Conservation (phyloP, 2,113 vertebrate genomes). For the Puffinus mauretanicus region DNA sequence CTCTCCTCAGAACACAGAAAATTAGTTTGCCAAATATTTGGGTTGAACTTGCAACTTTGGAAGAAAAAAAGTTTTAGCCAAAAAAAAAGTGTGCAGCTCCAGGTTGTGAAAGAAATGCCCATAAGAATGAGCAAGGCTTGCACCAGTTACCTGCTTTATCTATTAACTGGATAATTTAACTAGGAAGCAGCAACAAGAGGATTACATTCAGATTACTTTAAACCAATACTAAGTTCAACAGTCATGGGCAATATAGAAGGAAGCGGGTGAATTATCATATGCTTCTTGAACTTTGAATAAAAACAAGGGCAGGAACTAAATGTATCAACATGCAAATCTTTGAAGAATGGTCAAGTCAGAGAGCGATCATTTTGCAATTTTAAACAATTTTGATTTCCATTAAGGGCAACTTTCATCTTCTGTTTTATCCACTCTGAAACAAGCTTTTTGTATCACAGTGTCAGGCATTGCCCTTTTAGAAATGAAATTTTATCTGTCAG, state of each 20-base stretch:
- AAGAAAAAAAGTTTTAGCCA: not conserved
- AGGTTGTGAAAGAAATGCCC: not conserved
- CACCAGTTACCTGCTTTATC: not conserved
- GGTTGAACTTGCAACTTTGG: not conserved
- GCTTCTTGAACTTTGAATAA: not conserved
- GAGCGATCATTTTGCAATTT: not conserved
- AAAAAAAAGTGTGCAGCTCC: not conserved
- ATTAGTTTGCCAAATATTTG: not conserved
- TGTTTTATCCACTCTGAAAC: not conserved
- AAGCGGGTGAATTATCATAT: not conserved
- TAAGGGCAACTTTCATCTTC: not conserved
- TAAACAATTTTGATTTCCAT: not conserved
- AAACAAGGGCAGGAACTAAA: conserved; percentile 15
- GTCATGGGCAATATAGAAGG: not conserved
- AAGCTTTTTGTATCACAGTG: not conserved
- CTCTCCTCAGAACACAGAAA: not conserved
- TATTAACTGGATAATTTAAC: not conserved
- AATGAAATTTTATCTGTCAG: not conserved
- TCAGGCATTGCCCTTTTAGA: not conserved
- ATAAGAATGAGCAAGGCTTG: not conserved
- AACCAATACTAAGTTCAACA: not conserved
- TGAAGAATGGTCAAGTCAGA: not conserved
- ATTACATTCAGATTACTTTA: not conserved
- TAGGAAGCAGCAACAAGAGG: not conserved
- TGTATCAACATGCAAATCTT: not conserved